Evolutionary conservation across 2,113 vertebrate species (phyloP), one percentile per base, ranked within the genome.

Genomic region (Petrocephalus zakoni): DNA sequence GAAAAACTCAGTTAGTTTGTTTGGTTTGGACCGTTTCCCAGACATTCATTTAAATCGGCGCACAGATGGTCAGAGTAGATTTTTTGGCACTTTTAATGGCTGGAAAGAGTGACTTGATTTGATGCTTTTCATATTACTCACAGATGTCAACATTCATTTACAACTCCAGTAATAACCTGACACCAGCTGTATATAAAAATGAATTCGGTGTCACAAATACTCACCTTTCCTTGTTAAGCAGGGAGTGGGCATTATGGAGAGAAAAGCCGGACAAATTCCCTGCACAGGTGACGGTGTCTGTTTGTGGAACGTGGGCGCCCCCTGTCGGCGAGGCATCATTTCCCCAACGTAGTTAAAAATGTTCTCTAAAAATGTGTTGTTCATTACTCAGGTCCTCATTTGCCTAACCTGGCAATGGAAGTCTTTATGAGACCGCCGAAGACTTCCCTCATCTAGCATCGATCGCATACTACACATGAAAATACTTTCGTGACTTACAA

Each of bases 41-140:
- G 88, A 78, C 34, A 51, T 88, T 75, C 61, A 89, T 85, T 89
- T 51, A 87, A 89, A 87, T 87, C 52, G 61, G 75, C 72, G 64
- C 84, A 86, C 88, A 89, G 88, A 89, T 89, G 88, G 88, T 15
- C 51, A 86, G 68, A 46, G 61, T 53, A 56, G 49, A 75, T 86
- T 89, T 89, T 86, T 78, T 58, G 53, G 10, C 47, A 25, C 22
- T 55, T 85, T 87, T 78, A n/a, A 89, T 75, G 84, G 64, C 58
- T 89, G 88, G 84, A 86, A 61, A 89, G 86, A 89, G 84, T 75
- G 85, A 89, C 85, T 89, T 25, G 56, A 87, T 86, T 85, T 21
- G 64, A 86, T 86, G 47, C 87, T 87, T 75, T 81, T 78, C 58
- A 68, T 55, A 89, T 89, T 75, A 89, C 51, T 86, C 88, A 86